Conservation (phyloP, 2,888 invertebrate species). For the Dynastes tityus region DNA sequence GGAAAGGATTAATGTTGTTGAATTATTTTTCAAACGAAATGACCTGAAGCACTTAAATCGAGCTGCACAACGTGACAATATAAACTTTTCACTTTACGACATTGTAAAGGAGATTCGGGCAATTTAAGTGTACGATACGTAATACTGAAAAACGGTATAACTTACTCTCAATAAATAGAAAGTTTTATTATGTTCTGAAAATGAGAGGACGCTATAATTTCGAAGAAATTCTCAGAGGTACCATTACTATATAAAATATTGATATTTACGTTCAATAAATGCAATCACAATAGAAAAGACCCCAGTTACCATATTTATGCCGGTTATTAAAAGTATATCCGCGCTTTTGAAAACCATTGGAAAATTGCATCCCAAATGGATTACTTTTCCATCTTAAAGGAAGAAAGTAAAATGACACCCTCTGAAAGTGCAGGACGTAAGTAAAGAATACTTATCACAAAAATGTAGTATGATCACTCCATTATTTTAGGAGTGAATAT, state of each 20-base stretch:
- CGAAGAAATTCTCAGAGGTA: constrained; percentile 1
- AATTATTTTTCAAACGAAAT: not conserved
- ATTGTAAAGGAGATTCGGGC: constrained; percentile 36
- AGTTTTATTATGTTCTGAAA: constrained; percentile 36
- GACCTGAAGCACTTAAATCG: constrained; percentile 22
- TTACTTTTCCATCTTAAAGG: too few relatives aligned
- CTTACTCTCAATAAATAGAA: constrained; percentile 38
- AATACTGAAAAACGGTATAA: constrained; percentile 37
- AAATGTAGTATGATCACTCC: too few relatives aligned
- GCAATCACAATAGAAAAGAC: constrained; percentile 18
- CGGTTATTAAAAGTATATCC: not conserved
- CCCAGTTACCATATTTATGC: constrained; percentile 21
- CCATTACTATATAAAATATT: constrained; percentile 25
- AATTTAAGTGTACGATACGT: constrained; percentile 27
- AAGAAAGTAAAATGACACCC: too few relatives aligned
- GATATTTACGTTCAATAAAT: constrained; percentile 14
- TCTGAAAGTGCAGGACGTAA: too few relatives aligned
- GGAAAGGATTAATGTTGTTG: not conserved
- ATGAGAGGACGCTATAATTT: constrained; percentile 27
- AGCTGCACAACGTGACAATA: constrained; percentile 38
- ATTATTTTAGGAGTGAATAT: too few relatives aligned
- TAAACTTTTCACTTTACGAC: constrained; percentile 42
- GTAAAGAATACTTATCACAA: too few relatives aligned
- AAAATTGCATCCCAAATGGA: not conserved
- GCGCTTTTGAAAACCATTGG: not conserved